These are phyloP conservation scores for Trigoniulus corallinus DNA, from an alignment of 1,140 invertebrate genomes.

Conservation along the genomic window DNA sequence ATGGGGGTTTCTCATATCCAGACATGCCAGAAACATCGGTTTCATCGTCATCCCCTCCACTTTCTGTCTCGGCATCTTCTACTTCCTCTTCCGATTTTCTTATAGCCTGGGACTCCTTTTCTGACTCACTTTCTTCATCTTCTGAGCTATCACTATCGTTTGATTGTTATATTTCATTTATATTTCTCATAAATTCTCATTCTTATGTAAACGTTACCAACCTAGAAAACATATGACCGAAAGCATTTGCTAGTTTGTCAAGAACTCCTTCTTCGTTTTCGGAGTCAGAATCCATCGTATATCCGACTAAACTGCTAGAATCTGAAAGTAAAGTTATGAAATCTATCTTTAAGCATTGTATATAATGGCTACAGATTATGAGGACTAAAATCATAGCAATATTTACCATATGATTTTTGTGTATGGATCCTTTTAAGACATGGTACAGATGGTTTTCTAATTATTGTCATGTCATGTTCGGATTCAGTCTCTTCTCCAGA, in stretches of 20 bases:
- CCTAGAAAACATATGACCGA: constrained; percentile 52
- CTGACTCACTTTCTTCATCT: constrained; percentile 9
- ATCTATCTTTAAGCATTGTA: constrained; percentile 3
- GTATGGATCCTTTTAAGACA: constrained; percentile 19
- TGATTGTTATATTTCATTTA: neutral
- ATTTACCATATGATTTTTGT: constrained; percentile 25
- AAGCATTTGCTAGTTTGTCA: constrained; percentile 49
- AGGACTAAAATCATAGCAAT: constrained; percentile 3
- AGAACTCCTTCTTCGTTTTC: constrained; percentile 53
- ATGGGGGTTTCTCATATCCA: constrained; percentile 16
- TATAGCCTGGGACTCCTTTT: no score
- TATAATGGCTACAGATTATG: neutral
- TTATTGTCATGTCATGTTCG: constrained; percentile 37
- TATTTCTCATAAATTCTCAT: neutral
- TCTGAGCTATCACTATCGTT: constrained; percentile 6
- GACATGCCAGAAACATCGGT: neutral
- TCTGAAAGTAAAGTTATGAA: constrained; percentile 15
- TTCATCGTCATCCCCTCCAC: no score
- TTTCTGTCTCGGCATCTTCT: neutral
- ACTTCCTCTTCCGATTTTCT: constrained; percentile 1
- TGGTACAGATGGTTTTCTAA: constrained; percentile 27
- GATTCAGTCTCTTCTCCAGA: constrained; percentile 41
- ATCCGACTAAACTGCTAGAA: constrained; percentile 21
- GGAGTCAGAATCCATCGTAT: constrained; percentile 57
- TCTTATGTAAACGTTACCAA: neutral